A percentile compares a stretch with the other conserved stretches of the same genome.
Evolutionary conservation across 2,113 vertebrate genomes (phyloP).

Genomic region (Pseudopodoces humilis): DNA sequence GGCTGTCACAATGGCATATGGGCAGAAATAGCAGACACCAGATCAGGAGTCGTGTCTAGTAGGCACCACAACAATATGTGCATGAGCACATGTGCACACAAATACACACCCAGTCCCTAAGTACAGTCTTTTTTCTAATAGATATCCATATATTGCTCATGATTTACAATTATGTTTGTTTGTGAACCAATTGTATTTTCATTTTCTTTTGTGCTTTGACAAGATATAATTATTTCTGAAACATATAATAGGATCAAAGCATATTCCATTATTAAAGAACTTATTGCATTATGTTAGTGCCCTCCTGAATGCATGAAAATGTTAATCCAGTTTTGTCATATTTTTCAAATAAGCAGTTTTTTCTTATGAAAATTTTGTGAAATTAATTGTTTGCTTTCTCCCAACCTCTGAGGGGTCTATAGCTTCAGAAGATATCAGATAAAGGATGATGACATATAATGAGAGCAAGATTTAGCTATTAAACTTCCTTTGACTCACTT

Average conservation of each 20-base stretch:
- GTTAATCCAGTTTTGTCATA: constrained; percentile 16
- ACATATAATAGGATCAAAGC: not conserved
- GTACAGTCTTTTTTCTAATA: not conserved
- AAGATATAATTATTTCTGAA: constrained; percentile 40
- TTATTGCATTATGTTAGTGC: not conserved
- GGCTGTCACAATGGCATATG: not conserved
- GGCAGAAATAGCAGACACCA: not conserved
- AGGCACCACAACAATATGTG: not conserved
- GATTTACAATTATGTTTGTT: not conserved
- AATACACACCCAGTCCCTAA: not conserved
- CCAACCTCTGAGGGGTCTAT: constrained; percentile 41
- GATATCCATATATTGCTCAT: not conserved
- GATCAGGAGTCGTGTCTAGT: not conserved
- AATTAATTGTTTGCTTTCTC: constrained; percentile 64
- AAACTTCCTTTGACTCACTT: constrained; percentile 59
- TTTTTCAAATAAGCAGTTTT: constrained; percentile 11
- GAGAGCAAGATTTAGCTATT: constrained; percentile 60
- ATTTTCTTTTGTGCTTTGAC: constrained; percentile 9
- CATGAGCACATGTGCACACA: fast-evolving
- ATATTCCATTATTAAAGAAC: constrained; percentile 44
- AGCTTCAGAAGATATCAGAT: constrained; percentile 52
- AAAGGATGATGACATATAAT: constrained; percentile 61
- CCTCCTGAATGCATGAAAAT: constrained; percentile 6
- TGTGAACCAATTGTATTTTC: constrained; percentile 3
- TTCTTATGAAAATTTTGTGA: constrained; percentile 38